Percentiles rank a stretch among this genome's conserved stretches.
phyloP scores from a whole-genome alignment of 2,797 vertebrate species.

The Peromyscus nudipes region DNA sequence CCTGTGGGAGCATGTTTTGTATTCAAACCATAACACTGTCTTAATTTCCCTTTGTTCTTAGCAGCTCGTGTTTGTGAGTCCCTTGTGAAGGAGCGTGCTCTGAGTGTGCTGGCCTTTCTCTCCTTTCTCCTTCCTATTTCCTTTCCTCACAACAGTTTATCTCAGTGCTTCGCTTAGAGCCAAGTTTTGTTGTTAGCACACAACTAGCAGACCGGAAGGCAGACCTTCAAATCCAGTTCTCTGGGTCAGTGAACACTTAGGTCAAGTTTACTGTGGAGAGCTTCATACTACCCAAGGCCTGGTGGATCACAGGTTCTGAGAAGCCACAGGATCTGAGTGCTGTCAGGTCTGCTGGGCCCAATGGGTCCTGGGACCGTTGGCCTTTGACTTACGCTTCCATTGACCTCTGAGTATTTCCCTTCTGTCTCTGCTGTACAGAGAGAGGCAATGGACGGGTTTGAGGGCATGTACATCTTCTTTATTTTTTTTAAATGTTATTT shows the following conservation, averaged over 20 bases:
- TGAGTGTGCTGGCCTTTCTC: background rate
- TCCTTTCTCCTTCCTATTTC: background rate
- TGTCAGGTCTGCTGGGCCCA: background rate
- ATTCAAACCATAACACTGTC: background rate
- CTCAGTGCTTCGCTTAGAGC: background rate
- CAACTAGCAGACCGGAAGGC: background rate
- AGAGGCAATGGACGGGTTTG: background rate
- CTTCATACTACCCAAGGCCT: background rate
- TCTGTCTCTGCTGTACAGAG: background rate
- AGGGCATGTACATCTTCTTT: background rate
- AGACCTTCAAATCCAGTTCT: background rate
- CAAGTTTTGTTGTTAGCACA: background rate
- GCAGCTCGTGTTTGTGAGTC: background rate
- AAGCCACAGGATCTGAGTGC: background rate
- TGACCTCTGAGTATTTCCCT: background rate
- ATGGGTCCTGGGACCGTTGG: background rate
- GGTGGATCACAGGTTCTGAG: background rate
- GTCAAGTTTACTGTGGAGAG: background rate
- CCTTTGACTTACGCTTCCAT: background rate
- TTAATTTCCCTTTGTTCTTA: background rate
- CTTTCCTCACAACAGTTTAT: rapidly evolving
- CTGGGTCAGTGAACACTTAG: background rate
- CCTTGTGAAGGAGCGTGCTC: background rate
- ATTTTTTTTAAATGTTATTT: slow-evolving; percentile 18
- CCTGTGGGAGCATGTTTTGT: background rate